Evolutionary conservation across 2,888 invertebrate species (phyloP).

Genomic region (Disparrhopalites patrizii): DNA sequence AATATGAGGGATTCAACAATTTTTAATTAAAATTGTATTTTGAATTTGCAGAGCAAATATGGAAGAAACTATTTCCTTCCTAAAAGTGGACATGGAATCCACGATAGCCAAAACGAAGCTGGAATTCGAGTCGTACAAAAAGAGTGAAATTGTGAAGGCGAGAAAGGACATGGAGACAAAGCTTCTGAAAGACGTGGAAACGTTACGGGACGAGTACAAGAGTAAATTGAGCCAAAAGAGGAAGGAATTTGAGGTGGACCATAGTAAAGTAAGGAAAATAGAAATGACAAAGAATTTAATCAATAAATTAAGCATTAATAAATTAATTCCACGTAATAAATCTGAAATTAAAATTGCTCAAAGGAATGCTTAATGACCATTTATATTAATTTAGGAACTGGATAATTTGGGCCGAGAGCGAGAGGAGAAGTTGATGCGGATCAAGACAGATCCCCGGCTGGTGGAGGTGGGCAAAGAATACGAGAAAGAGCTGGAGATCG

Average conservation of each 20-base stretch:
- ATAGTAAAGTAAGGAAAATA: slow-evolving; percentile 26
- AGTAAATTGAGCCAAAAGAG: slow-evolving; percentile 48
- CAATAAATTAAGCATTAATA: background rate
- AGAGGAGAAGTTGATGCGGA: background rate
- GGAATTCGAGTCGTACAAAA: slow-evolving; percentile 34
- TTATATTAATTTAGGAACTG: background rate
- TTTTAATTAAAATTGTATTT: background rate
- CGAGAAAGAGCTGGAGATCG: slow-evolving; percentile 20
- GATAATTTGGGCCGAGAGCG: background rate
- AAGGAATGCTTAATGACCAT: background rate
- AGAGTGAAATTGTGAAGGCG: slow-evolving; percentile 34
- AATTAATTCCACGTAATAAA: background rate
- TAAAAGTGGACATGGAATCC: slow-evolving; percentile 39
- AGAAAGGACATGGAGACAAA: slow-evolving; percentile 34
- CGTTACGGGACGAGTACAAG: slow-evolving; percentile 56
- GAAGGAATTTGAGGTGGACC: slow-evolving; percentile 29
- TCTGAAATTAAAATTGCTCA: no score
- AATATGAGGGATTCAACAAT: background rate
- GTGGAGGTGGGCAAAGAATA: slow-evolving; percentile 15
- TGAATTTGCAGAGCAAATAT: slow-evolving; percentile 30
- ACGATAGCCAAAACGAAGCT: slow-evolving; percentile 25
- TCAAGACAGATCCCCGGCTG: slow-evolving; percentile 2
- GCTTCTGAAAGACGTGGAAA: slow-evolving; percentile 57
- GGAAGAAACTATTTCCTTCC: slow-evolving; percentile 30
- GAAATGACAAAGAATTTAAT: background rate